Evolutionary conservation across 2,797 vertebrate species (phyloP).

Genomic region (Phataginus tricuspis): DNA sequence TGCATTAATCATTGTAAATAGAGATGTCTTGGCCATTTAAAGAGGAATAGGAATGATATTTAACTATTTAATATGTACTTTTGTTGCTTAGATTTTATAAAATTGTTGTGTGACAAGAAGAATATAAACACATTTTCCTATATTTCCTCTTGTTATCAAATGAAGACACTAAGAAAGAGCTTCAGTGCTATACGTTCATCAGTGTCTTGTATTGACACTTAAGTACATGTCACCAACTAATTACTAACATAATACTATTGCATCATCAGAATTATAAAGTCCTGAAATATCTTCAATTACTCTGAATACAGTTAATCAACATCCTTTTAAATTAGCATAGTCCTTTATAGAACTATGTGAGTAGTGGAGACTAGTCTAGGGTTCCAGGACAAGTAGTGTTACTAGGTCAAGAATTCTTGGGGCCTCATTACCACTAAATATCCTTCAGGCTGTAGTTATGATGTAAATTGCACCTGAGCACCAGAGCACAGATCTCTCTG

Average conservation of each 20-base stretch:
- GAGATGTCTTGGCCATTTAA: neutral
- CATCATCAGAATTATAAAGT: neutral
- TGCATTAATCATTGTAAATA: neutral
- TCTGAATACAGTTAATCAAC: neutral
- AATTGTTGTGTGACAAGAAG: neutral
- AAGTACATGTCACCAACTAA: neutral
- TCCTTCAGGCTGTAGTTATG: neutral
- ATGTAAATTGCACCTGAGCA: neutral
- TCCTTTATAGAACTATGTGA: neutral
- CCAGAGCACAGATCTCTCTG: neutral
- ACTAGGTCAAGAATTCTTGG: neutral
- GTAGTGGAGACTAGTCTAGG: neutral
- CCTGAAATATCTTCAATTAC: neutral
- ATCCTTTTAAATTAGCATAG: neutral
- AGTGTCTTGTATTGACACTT: neutral
- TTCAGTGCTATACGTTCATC: neutral
- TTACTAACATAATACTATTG: neutral
- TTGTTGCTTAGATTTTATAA: neutral
- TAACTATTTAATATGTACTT: neutral
- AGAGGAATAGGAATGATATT: neutral
- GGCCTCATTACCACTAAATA: neutral
- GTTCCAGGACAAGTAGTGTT: neutral
- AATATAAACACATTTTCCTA: neutral
- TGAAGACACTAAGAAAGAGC: neutral
- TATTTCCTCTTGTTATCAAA: neutral